Percentiles rank a stretch among this genome's conserved stretches.
Evolutionary conservation across 2,113 vertebrate genomes (phyloP).

Genomic region (Crypturellus undulatus): DNA sequence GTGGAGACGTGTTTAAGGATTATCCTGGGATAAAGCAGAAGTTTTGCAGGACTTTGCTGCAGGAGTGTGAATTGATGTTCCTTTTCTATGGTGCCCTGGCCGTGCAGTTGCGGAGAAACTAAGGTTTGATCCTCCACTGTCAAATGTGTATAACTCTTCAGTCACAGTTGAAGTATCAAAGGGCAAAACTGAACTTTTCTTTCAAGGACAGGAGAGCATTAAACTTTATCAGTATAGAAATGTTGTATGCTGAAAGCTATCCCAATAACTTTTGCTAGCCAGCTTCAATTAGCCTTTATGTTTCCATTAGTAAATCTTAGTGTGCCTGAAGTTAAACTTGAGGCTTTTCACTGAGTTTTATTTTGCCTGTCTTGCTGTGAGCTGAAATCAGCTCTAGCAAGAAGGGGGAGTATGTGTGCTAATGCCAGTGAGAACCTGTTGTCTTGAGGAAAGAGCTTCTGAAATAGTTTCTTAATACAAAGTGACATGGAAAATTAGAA

Average conservation of each 20-base stretch:
- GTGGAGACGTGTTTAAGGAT: not conserved
- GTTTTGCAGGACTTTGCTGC: not conserved
- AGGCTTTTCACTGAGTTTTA: not conserved
- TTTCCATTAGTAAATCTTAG: not conserved
- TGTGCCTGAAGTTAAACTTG: not conserved
- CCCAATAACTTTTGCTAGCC: not conserved
- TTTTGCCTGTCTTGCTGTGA: not conserved
- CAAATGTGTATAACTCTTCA: accelerated
- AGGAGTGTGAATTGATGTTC: not conserved
- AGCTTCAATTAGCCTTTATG: not conserved
- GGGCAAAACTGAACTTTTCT: not conserved
- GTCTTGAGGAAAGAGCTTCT: slow-evolving; percentile 25
- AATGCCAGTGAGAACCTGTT: not conserved
- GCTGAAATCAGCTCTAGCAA: not conserved
- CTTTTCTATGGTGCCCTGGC: not conserved
- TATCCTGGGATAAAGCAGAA: not conserved
- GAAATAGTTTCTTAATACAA: not conserved
- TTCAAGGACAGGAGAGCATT: not conserved
- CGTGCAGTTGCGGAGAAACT: not conserved
- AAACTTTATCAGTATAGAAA: not conserved
- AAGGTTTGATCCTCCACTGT: not conserved
- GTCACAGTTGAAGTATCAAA: not conserved
- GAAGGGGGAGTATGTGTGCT: not conserved
- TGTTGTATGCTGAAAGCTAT: not conserved
- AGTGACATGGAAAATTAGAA: slow-evolving; percentile 20